Evolutionary conservation across 2,888 invertebrate genomes (phyloP).

Genomic region (Aleiodes alternator): DNA sequence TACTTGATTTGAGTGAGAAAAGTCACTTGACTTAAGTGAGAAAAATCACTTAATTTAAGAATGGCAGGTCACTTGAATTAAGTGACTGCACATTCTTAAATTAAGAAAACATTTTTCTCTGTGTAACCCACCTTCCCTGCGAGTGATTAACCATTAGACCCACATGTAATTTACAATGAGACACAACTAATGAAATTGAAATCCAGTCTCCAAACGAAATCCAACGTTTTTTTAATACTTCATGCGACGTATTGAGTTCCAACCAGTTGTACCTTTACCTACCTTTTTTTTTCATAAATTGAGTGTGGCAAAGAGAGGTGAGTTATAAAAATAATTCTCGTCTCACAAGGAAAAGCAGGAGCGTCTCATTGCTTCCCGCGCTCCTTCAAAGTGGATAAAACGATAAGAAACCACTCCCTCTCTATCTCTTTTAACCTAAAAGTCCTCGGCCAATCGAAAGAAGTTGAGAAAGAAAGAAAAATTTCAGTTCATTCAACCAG

Average conservation of each 20-base stretch:
- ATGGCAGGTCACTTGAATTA: too few species aligned
- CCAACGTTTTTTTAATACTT: conserved; percentile 43
- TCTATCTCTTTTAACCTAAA: too few species aligned
- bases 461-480: conserved; percentile 19
- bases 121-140: too few species aligned
- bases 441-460: conserved; percentile 46
- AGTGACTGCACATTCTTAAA: too few species aligned
- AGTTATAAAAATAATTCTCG: too few species aligned
- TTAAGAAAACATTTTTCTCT: too few species aligned
- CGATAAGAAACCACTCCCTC: conserved; percentile 42
- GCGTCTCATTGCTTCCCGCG: not conserved
- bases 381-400: conserved; percentile 32
- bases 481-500: conserved; percentile 20
- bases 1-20: too few species aligned
- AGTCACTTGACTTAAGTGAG: too few species aligned
- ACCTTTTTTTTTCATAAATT: conserved; percentile 9
- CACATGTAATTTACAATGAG: conserved; percentile 64
- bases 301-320: too few species aligned
- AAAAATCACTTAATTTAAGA: too few species aligned
- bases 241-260: conserved; percentile 63
- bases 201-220: conserved; percentile 53
- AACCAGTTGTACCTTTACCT: conserved; percentile 45
- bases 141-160: conserved; percentile 44
- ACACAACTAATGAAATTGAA: conserved; percentile 67
- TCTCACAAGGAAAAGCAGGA: not conserved